Base-by-base conservation (phyloP, 2,797 vertebrate species). In the Chelmon rostratus region DNA sequence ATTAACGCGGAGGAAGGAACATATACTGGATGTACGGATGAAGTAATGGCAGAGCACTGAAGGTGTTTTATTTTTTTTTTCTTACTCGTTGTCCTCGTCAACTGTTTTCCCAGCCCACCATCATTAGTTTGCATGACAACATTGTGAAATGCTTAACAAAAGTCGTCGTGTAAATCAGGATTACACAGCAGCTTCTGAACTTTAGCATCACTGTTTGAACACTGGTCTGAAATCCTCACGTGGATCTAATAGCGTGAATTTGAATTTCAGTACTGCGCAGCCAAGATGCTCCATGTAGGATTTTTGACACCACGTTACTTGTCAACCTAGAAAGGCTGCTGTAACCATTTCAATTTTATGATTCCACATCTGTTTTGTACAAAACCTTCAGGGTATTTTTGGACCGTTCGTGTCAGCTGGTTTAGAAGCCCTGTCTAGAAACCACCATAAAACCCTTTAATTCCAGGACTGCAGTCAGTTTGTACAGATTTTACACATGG, bases 371-470 rank as follows among this genome's bases (percentile, higher is more conserved):
- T 69, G 85, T 87, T 87, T 67, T 21, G 28, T 81, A 88, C 88
- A 85, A 74, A 86, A 64, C 79, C 66, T 73, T 87, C 74, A 78
- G 68, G 64, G 62, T 83, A 50, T 83, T 80, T 84, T 76, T 79
- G 72, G 70, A 76, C 54, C 25, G 65, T 57, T 82, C 35, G 54
- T 63, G 63, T 63, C 10, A 2, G 61, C 54, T 25, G 63, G 59
- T 25, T 80, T 28, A 37, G 13, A 65, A 4, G 59, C 61, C 38
- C n/a, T 0, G 5, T 64, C 47, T 69, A 53, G 42, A 75, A 79
- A 82, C 59, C 44, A 59, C 59, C 79, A 59, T 49, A 4, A 65
- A 76, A 68, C 63, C 67, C 69, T 73, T 74, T 74, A 62, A 61
- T 72, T 79, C 53, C 81, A 78, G 63, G 47, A 58, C 61, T 68